Conservation (phyloP, 2,797 vertebrate species). For the Trematomus bernacchii region DNA sequence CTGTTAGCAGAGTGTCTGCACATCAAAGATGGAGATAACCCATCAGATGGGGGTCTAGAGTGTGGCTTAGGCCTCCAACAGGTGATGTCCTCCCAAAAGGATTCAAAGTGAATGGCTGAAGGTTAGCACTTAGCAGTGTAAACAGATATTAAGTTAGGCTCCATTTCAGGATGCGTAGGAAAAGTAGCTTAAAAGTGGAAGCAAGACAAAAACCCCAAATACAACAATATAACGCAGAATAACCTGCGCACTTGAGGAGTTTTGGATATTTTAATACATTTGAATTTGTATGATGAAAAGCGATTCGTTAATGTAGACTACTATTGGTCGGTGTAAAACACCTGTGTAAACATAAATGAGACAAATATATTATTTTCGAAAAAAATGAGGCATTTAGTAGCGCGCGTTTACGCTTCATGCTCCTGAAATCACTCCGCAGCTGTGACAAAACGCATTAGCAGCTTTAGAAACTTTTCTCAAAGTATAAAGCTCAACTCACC, state of each 20-base stretch:
- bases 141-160: neutral
- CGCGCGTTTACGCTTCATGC: neutral
- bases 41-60: neutral
- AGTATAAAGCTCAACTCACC: slow-evolving; percentile 68
- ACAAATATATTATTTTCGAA: accelerated
- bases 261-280: neutral
- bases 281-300: neutral
- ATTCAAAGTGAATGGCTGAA: neutral
- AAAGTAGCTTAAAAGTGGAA: neutral
- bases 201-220: neutral
- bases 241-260: neutral
- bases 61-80: slow-evolving; percentile 18
- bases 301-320: neutral
- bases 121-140: neutral
- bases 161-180: too few relatives aligned
- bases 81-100: slow-evolving; percentile 17
- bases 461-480: slow-evolving; percentile 1
- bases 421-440: neutral
- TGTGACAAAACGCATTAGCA: neutral
- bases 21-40: slow-evolving; percentile 53
- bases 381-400: neutral
- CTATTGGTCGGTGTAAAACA: neutral
- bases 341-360: neutral
- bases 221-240: neutral
- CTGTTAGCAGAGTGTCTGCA: slow-evolving; percentile 39